Base-by-base conservation (phyloP, 2,888 invertebrate species). In the Ischnus inquisitorius region DNA sequence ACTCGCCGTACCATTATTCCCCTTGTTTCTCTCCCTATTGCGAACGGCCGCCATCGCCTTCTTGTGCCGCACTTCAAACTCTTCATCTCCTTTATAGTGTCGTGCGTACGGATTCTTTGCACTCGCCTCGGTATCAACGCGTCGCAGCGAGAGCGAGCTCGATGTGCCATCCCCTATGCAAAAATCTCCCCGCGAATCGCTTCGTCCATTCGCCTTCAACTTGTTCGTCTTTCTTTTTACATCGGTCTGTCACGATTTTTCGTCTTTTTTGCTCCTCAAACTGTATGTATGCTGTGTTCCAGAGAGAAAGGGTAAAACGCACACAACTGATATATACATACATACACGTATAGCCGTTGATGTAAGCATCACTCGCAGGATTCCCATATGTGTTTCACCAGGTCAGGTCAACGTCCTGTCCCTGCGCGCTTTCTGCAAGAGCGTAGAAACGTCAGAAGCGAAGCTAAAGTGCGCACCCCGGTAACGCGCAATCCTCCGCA, bases 391-490 rank as follows among this genome's bases (percentile, higher is more conserved):
- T 93, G 92, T 93, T 90, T 93, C 93, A 93, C 93, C 93, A 92
- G 93, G 93, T 93, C 93, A 93, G 93, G 93, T 93, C 93, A 93
- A 93, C 91, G 93, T 92, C 93, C 93, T 92, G 90, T 88, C 89
- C 88, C 89, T 87, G 86, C 68, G 54, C 67, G 25, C 48, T 34
- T 60, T n/a, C 67, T 72, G 19, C 39, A 62, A 41, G 41, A 71
- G 64, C n/a, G 67, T 48, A 54, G 46, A 28, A 48, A 48, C 64
- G n/a, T 62, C 62, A 64, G 46, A 19, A 48, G 39, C 51, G 48
- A 64, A 68, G 41, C 68, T 65, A 74, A 64, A 54, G 76, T 74
- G 39, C 39, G 57, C 64, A 77, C 79, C 60, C 28, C 46, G 28
- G 54, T 79, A 86, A 87, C 78, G 85, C 89, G 86, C 89, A 88